Conservation (phyloP, 2,888 invertebrate genomes). For the Epistrophe grossulariae region DNA sequence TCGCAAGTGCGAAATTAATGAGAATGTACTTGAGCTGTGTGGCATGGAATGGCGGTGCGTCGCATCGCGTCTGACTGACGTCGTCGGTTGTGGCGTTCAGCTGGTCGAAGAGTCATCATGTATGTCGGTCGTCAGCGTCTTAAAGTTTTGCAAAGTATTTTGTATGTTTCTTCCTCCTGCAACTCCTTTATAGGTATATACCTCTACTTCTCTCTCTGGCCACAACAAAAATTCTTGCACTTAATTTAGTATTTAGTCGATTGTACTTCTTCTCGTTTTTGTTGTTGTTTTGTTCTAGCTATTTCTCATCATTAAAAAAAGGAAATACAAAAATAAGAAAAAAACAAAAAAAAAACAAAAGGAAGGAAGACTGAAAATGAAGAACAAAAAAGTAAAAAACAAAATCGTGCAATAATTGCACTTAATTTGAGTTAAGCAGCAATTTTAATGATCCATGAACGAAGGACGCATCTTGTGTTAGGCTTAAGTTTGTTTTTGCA, state of each 20-base stretch:
- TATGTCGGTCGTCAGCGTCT: constrained; percentile 3
- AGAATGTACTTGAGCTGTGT: constrained; percentile 70
- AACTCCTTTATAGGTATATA: background rate
- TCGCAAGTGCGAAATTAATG: constrained; percentile 75
- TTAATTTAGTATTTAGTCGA: constrained; percentile 74
- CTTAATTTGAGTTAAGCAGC: constrained; percentile 76
- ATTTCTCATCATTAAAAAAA: constrained; percentile 67
- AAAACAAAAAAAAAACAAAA: too few relatives aligned
- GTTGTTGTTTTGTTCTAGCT: constrained; percentile 38
- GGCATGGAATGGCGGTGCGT: background rate
- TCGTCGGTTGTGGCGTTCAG: constrained; percentile 23
- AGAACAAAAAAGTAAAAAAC: constrained; percentile 17
- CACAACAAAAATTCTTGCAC: constrained; percentile 70
- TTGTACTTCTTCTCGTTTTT: constrained; percentile 42
- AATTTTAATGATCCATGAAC: constrained; percentile 76
- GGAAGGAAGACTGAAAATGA: constrained; percentile 43
- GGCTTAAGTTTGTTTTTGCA: constrained; percentile 59
- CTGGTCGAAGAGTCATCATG: constrained; percentile 17
- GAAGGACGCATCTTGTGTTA: constrained; percentile 74
- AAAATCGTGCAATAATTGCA: constrained; percentile 75
- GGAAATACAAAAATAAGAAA: constrained; percentile 19
- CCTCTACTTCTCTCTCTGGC: background rate
- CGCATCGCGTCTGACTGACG: background rate
- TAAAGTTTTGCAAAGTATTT: constrained; percentile 44
- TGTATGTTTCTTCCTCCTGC: constrained; percentile 38